phyloP scores from a whole-genome alignment of 2,888 invertebrate species.

The Chloromyia formosa region DNA sequence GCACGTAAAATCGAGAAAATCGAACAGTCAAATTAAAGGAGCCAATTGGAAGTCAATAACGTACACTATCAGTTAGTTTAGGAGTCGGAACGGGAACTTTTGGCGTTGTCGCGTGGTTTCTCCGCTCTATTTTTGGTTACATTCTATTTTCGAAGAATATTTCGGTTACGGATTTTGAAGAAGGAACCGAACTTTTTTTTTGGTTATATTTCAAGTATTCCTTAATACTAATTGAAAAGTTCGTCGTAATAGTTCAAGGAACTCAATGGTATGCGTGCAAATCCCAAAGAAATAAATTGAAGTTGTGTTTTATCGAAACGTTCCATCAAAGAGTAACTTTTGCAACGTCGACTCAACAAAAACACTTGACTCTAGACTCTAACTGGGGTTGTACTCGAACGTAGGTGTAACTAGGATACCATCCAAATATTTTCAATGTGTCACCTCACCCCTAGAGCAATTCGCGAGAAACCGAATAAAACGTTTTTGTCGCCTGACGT shows the following conservation, averaged over 20 bases:
- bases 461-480: background rate
- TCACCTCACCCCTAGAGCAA: conserved; percentile 1
- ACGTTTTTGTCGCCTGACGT: conserved; percentile 11
- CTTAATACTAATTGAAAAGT: background rate
- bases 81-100: background rate
- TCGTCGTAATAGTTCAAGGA: background rate
- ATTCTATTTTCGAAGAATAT: background rate
- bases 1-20: conserved; percentile 18
- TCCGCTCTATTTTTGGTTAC: background rate
- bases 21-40: conserved; percentile 5
- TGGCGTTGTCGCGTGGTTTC: background rate
- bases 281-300: conserved; percentile 1
- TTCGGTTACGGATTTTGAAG: background rate
- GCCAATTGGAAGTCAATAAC: background rate
- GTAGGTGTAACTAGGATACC: conserved; percentile 40
- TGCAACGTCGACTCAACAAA: conserved; percentile 12
- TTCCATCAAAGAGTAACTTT: background rate
- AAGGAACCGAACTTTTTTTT: background rate
- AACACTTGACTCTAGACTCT: background rate
- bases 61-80: background rate
- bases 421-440: conserved; percentile 26
- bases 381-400: background rate
- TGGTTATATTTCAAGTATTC: background rate
- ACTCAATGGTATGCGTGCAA: background rate
- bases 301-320: background rate